Base-by-base conservation (phyloP, 2,113 vertebrate genomes). In the Oncorhynchus gorbuscha region DNA sequence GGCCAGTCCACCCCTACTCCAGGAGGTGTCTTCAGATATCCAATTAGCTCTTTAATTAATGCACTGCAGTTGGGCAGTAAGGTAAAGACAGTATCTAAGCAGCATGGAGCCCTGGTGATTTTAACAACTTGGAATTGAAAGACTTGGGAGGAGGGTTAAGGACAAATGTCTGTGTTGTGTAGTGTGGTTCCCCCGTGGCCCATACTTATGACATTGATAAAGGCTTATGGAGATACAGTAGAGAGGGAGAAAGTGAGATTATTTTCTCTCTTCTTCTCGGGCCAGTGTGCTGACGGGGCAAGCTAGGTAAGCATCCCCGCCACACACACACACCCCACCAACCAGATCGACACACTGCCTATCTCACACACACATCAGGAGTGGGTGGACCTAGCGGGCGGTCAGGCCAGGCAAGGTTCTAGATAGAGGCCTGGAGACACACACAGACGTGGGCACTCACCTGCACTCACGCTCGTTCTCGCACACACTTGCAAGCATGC, bases 401-500 rank as follows among this genome's bases (percentile, higher is more conserved):
- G 76, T 69, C 58, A 78, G 79, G 6, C 8, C 35, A 39, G 22
- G 49, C 45, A 76, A 11, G 73, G 75, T 79, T 80, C 75, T 76
- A 75, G 75, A 70, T 82, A 24, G 20, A 76, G 55, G 62, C 73
- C 67, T n/a, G 5, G 26, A 69, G 71, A 72, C 72, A 76, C 20
- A 75, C 32, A 51, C 28, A 66, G 84, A 83, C 22, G 22, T 6
- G 16, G 4, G 32, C 32, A 32, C 32, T 32, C 32, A 32, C 84
- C 84, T 67, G 75, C 76, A 70, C n/a, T 22, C 62, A 74, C 68
- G 66, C 22, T 13, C 58, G 59, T 75, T 65, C 66, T 71, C 49
- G 71, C 48, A 67, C 51, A 65, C 86, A 81, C n/a, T n/a, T n/a
- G n/a, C 82, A 84, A 62, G 32, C 32, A 75, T 66, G 75, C 76